Evolutionary conservation across 2,888 invertebrate genomes (phyloP).

Genomic region (Cosmia trapezina): DNA sequence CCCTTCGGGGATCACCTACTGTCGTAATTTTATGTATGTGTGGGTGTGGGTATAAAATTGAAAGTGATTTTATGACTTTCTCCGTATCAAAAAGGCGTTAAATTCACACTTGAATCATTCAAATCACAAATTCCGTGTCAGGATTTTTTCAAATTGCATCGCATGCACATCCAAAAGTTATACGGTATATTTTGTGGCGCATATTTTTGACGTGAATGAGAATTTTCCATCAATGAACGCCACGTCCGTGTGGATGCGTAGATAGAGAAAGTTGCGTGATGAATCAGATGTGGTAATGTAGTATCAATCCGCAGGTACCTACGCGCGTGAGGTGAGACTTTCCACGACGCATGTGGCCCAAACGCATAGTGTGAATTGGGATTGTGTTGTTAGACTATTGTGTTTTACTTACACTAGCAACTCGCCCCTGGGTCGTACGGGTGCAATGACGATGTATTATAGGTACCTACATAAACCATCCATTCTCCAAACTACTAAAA

Average conservation of each 20-base stretch:
- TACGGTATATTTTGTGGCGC: constrained; percentile 12
- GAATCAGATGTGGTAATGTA: constrained; percentile 60
- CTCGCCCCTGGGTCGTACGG: no score
- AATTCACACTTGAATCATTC: constrained; percentile 1
- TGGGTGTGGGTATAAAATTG: no score
- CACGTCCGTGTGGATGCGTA: constrained; percentile 46
- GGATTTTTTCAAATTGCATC: constrained; percentile 9
- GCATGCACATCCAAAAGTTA: not conserved
- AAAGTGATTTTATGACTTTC: constrained; percentile 7
- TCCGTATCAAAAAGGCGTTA: not conserved
- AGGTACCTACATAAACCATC: no score
- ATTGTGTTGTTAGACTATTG: constrained; percentile 42
- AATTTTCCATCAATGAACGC: constrained; percentile 43
- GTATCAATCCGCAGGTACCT: constrained; percentile 40
- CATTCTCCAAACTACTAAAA: not conserved
- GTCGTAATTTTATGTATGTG: no score
- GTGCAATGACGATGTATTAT: not conserved
- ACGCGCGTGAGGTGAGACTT: constrained; percentile 48
- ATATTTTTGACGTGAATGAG: constrained; percentile 46
- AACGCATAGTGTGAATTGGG: constrained; percentile 48
- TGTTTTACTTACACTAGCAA: constrained; percentile 43
- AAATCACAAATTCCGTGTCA: constrained; percentile 5
- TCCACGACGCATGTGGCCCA: constrained; percentile 36
- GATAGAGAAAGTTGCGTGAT: constrained; percentile 65
- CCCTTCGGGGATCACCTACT: no score